Base-by-base conservation (phyloP, 2,113 vertebrate genomes). In the Myrmecophaga tridactyla region DNA sequence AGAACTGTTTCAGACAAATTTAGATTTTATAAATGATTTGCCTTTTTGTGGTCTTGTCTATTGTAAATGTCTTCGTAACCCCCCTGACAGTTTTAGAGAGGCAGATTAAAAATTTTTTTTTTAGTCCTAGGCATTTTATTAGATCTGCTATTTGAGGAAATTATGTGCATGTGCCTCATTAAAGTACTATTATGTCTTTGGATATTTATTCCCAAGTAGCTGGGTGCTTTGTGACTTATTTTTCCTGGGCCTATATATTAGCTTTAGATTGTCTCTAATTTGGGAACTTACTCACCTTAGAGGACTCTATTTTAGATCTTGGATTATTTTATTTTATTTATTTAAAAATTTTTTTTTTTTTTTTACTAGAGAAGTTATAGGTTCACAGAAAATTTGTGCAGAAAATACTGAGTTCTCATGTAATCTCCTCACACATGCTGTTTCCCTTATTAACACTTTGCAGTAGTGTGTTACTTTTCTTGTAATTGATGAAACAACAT, bases 71-170 rank as follows among this genome's bases (percentile, higher is more conserved):
- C 34, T 94, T 5, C 23, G 51, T 63, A n/a, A 96, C 36, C 34
- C n/a, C 20, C 25, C 88, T 58, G 12, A 51, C 82, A 86, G 41
- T 72, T 94, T 96, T 94, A 93, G 25, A 43, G 83, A 95, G 87
- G 46, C 3, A 60, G n/a, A 43, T 51, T 51, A 39, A 81, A 14
- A 81, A 11, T 12, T 63, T 70, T n/a, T 58, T 92, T 86, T 89
- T 88, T 39, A 83, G 60, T 78, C 93, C 48, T 70, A 70, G 69
- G 36, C 36, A 70, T 70, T 67, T 34, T 67, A 67, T n/a, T 20
- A 67, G 65, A 36, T 34, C 65, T 67, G 20, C 62, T 67, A 62
- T 31, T 73, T 92, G 48, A 81, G 81, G 60, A 84, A 91, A 80
- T 51, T 75, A 7, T 36, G 11, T 89, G 23, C 36, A n/a, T 56